Conservation (phyloP, 2,113 vertebrate species). For the Actinemys pallida region DNA sequence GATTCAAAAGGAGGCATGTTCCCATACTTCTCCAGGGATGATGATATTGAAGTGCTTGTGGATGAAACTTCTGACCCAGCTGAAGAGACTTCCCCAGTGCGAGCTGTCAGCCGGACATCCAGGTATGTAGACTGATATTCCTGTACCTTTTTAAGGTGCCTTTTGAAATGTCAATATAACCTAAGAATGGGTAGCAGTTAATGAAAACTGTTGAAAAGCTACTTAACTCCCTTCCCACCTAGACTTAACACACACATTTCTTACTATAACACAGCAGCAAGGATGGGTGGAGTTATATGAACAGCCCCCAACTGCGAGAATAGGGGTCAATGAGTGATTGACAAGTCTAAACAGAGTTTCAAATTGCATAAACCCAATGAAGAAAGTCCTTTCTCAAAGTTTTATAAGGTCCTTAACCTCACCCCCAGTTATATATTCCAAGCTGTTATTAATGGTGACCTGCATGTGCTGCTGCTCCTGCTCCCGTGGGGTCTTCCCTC, state of each 20-base stretch:
- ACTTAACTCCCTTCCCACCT: not conserved
- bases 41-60: constrained; percentile 95
- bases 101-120: constrained; percentile 79
- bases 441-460: not conserved
- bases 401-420: not conserved
- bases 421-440: not conserved
- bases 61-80: constrained; percentile 89
- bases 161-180: not conserved
- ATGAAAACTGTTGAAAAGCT: not conserved
- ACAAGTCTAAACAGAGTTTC: not conserved
- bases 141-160: not conserved
- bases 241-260: not conserved
- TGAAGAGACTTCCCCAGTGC: constrained; percentile 86
- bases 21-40: constrained; percentile 85
- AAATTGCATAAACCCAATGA: not conserved
- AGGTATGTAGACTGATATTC: constrained; percentile 78
- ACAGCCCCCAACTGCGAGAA: not conserved
- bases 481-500: constrained; percentile 38
- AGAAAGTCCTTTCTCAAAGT: not conserved
- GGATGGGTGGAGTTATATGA: not conserved
- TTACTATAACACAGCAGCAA: constrained; percentile 16
- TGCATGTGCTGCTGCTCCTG: constrained; percentile 14
- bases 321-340: not conserved
- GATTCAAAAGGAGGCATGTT: constrained; percentile 22
- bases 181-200: not conserved